A percentile compares a stretch with the other conserved stretches of the same genome.
These are phyloP conservation scores for Stramonita haemastoma DNA, from an alignment of 2,888 invertebrate genomes.

Conservation along the genomic window DNA sequence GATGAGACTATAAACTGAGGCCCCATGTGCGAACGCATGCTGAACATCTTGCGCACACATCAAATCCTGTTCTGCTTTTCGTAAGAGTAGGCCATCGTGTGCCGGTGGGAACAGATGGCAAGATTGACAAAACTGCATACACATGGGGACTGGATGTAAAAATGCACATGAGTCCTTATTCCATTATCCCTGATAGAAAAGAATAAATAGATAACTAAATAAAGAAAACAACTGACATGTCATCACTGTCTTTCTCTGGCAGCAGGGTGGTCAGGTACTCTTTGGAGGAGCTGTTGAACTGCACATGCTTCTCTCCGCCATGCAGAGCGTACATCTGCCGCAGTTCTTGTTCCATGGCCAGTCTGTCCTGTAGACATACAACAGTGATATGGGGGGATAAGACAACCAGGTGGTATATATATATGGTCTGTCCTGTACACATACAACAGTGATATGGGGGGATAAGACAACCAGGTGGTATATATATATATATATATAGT, in stretches of 20 bases:
- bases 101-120: too few species aligned
- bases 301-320: slow-evolving; percentile 22
- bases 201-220: too few species aligned
- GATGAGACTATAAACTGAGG: too few species aligned
- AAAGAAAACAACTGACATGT: background rate
- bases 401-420: background rate
- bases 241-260: slow-evolving; percentile 15
- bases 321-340: slow-evolving; percentile 22
- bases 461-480: background rate
- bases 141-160: too few species aligned
- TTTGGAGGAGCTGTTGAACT: background rate
- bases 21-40: too few species aligned
- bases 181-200: too few species aligned
- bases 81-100: too few species aligned
- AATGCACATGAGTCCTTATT: too few species aligned
- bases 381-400: background rate
- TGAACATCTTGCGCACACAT: too few species aligned
- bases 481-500: background rate
- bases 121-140: too few species aligned
- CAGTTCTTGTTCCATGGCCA: slow-evolving; percentile 19
- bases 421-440: background rate
- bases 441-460: background rate
- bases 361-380: background rate
- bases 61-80: too few species aligned
- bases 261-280: slow-evolving; percentile 26